These are phyloP conservation scores for Drosophila demipolita DNA, from an alignment of 2,888 invertebrate genomes.

Conservation along the genomic window DNA sequence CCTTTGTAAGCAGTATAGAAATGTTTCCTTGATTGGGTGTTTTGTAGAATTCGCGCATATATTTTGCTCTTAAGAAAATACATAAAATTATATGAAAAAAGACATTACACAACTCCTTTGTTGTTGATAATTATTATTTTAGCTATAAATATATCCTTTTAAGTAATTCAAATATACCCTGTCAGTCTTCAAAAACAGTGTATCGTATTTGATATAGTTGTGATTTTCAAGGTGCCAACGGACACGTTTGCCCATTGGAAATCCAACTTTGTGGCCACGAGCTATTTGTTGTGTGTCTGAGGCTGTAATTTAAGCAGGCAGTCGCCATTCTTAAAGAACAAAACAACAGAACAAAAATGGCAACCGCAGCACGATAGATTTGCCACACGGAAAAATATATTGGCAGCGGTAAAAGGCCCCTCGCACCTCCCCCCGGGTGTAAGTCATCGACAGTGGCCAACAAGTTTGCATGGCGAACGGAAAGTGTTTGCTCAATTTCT, in stretches of 20 bases:
- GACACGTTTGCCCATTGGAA: slow-evolving; percentile 22
- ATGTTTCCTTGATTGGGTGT: not conserved
- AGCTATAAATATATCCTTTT: not conserved
- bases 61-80: not conserved
- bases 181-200: no score
- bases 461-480: slow-evolving; percentile 34
- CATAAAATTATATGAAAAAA: not conserved
- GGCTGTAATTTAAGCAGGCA: slow-evolving; percentile 55
- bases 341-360: not conserved
- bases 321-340: slow-evolving; percentile 22
- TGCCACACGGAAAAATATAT: slow-evolving; percentile 15
- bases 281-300: slow-evolving; percentile 17
- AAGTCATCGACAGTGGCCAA: slow-evolving; percentile 20
- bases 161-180: not conserved
- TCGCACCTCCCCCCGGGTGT: not conserved
- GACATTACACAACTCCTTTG: not conserved
- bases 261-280: slow-evolving; percentile 15
- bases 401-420: not conserved
- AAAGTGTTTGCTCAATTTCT: slow-evolving; percentile 79
- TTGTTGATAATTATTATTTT: not conserved
- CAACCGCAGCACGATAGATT: slow-evolving; percentile 30
- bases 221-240: slow-evolving; percentile 26
- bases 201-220: not conserved
- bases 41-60: not conserved
- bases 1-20: not conserved